Evolutionary conservation across 2,888 invertebrate genomes (phyloP), one percentile per base, ranked within the genome.

Genomic region (Ennomos quercinarius): DNA sequence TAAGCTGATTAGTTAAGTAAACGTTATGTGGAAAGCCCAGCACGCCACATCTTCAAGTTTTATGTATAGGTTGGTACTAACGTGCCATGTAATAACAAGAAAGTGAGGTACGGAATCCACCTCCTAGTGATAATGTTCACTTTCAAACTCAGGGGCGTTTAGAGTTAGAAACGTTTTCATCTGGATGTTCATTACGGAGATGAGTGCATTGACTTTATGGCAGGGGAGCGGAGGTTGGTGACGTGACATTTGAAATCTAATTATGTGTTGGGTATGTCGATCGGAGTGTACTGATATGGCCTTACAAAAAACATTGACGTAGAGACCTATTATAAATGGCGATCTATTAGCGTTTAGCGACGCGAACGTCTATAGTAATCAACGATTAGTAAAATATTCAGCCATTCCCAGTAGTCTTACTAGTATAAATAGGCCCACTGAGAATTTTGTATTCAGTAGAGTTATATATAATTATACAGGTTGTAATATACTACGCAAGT

Each of bases 61-160:
- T 43, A 37, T 38, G 55, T 61, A 56, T 37, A 64, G 46, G 52
- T 61, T 60, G 27, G 27, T 53, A 62, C 34, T 57, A 13, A 48
- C 58, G 37, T 55, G 55, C 60, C 61, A 63, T 63, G 63, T 67
- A 64, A 63, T 54, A 61, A 47, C 49, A 73, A 70, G 80, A 80
- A 81, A 80, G 78, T 72, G 57, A 66, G 66, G 70, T 70, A 62
- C 54, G 50, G 67, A 68, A 55, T 37, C 46, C 54, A 57, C 50
- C 50, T 49, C 50, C 64, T 68, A 65, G 66, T 66, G 61, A 66
- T 67, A 68, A 66, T 68, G 56, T 55, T 63, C 63, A 68, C 67
- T 68, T 67, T 68, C 66, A 56, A 63, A 66, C 43, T 57, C 68
- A 66, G 63, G 57, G 62, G 65, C 61, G 61, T 63, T 55, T 54